Conservation (phyloP, 2,113 vertebrate genomes). For the Orycteropus afer region DNA sequence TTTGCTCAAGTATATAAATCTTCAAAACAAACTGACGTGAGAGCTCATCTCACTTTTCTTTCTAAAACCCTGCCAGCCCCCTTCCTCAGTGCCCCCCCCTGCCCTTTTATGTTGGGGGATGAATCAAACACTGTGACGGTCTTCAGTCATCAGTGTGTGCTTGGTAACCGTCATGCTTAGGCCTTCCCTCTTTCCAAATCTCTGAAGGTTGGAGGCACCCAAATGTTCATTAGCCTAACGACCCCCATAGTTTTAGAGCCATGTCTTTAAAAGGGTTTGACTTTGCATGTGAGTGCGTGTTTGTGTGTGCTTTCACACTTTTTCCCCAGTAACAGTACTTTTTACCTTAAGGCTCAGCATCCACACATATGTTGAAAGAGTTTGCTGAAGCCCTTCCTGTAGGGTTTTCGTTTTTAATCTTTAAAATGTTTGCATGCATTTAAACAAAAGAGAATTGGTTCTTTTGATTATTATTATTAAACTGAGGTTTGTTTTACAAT, state of each 20-base stretch:
- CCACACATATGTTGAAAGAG: neutral
- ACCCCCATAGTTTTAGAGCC: neutral
- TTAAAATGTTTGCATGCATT: constrained; percentile 21
- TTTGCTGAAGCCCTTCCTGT: neutral
- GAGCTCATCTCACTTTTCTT: neutral
- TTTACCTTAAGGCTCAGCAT: neutral
- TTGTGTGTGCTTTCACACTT: neutral
- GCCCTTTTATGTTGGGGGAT: neutral
- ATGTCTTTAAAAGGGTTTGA: neutral
- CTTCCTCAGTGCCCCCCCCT: neutral
- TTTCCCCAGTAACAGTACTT: neutral
- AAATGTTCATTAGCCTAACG: neutral
- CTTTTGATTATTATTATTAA: too few relatives aligned
- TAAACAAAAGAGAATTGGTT: neutral
- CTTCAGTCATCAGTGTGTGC: neutral
- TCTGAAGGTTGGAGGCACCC: neutral
- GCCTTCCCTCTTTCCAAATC: neutral
- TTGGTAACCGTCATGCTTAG: neutral
- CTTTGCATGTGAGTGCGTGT: neutral
- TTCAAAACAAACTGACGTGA: constrained; percentile 9
- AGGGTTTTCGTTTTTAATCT: neutral
- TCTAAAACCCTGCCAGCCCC: neutral
- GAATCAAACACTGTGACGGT: neutral
- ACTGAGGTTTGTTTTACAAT: neutral
- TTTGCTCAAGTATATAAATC: neutral